Evolutionary conservation across 2,113 vertebrate species (phyloP).

Genomic region (Tinamus guttatus): DNA sequence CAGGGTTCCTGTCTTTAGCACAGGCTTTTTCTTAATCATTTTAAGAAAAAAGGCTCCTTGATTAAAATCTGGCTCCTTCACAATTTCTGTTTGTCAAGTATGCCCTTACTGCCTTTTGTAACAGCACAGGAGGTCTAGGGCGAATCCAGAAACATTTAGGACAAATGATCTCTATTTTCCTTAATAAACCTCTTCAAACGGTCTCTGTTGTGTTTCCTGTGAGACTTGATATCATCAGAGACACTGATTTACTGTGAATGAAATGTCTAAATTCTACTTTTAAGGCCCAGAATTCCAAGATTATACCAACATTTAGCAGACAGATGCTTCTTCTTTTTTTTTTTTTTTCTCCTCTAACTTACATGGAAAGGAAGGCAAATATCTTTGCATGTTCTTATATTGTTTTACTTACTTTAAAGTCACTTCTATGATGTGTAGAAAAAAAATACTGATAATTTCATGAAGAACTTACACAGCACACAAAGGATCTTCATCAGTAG

Average conservation of each 20-base stretch:
- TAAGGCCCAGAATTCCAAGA: conserved; percentile 27
- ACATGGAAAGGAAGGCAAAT: not conserved
- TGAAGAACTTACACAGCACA: not conserved
- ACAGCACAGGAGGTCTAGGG: conserved; percentile 43
- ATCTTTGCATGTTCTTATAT: not conserved
- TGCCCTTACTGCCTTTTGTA: conserved; percentile 52
- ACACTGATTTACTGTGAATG: conserved; percentile 39
- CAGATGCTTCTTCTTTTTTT: not conserved
- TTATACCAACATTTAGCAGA: conserved; percentile 18
- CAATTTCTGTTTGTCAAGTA: conserved; percentile 51
- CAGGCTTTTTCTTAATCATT: conserved; percentile 14
- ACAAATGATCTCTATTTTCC: conserved; percentile 53
- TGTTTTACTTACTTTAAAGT: not conserved
- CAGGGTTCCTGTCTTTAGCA: not conserved
- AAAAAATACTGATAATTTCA: not conserved
- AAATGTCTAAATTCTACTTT: conserved; percentile 22
- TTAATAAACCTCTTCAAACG: conserved; percentile 52
- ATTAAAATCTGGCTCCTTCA: conserved; percentile 45
- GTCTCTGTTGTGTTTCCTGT: conserved; percentile 36
- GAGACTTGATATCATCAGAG: conserved; percentile 21
- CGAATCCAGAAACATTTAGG: conserved; percentile 57
- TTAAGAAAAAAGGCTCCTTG: conserved; percentile 26
- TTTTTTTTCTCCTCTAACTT: not conserved
- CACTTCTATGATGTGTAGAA: not conserved
- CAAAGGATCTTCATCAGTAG: not conserved